Evolutionary conservation across 92 coral and sea anemone species (phyloP).

Genomic region (Epizoanthus ramosus): DNA sequence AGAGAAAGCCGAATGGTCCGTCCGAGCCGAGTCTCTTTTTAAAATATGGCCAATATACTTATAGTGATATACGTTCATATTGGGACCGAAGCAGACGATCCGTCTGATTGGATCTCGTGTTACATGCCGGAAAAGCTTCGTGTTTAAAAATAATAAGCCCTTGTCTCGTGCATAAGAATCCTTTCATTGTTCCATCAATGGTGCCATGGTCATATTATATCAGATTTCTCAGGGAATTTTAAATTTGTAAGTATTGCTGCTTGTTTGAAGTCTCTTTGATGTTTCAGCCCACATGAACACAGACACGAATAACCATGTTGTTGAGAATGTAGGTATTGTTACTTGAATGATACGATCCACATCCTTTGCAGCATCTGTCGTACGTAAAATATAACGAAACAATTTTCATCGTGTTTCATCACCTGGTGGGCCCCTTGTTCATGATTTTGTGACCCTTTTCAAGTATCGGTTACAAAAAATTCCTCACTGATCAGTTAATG

Average conservation of each 20-base stretch:
- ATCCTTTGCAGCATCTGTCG: neutral
- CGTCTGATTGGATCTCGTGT: constrained; percentile 27
- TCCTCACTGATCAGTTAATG: constrained; percentile 33
- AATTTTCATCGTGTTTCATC: neutral
- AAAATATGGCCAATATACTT: too few species aligned
- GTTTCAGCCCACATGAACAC: neutral
- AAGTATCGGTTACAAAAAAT: constrained; percentile 34
- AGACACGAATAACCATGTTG: constrained; percentile 14
- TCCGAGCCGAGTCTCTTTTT: too few species aligned
- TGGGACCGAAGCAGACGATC: too few species aligned
- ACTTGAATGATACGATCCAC: neutral
- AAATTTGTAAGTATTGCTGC: neutral
- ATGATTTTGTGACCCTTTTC: constrained; percentile 13
- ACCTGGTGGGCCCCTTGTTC: constrained; percentile 16
- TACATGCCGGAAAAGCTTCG: constrained; percentile 13
- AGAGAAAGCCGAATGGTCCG: too few species aligned
- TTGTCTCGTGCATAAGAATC: constrained; percentile 28
- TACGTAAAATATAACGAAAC: neutral
- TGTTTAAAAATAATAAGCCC: constrained; percentile 28
- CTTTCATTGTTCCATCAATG: constrained; percentile 28
- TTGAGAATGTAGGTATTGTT: constrained; percentile 32
- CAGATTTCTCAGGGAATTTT: constrained; percentile 29
- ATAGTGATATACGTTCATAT: too few species aligned
- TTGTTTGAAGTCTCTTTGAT: neutral
- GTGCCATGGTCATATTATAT: constrained; percentile 19